phyloP scores from a whole-genome alignment of 2,888 invertebrate species.

The Acholoe squamosa region DNA sequence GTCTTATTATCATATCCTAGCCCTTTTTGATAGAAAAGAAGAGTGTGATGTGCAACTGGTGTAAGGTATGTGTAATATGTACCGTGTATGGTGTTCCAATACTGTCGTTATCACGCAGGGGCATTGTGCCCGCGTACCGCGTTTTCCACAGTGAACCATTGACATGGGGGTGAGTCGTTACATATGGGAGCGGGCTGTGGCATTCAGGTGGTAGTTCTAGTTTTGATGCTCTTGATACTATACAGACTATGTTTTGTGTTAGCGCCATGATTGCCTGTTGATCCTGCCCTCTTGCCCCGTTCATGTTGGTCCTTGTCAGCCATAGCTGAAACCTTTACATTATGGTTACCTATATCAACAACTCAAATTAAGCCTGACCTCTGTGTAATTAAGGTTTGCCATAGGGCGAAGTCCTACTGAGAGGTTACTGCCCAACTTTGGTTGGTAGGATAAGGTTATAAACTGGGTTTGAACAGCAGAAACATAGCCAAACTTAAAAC shows the following conservation, averaged over 20 bases:
- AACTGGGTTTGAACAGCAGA: too few species aligned
- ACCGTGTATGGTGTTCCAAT: conserved; percentile 28
- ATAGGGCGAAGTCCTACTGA: too few species aligned
- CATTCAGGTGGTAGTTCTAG: background rate
- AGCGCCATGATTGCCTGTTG: background rate
- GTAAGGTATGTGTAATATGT: conserved; percentile 20
- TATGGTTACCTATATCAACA: too few species aligned
- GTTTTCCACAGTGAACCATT: background rate
- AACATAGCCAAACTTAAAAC: too few species aligned
- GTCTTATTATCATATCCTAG: background rate
- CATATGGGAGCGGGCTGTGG: background rate
- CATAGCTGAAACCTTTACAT: too few species aligned
- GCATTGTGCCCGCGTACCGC: too few species aligned
- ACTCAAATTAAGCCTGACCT: too few species aligned
- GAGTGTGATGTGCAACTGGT: conserved; percentile 39
- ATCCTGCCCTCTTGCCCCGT: too few species aligned
- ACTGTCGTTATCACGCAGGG: background rate
- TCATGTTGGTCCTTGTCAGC: too few species aligned
- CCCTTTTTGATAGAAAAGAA: background rate
- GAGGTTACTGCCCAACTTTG: too few species aligned
- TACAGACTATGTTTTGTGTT: background rate
- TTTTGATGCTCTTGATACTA: background rate
- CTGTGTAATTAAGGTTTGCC: too few species aligned
- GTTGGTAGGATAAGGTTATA: too few species aligned
- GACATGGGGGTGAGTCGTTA: conserved; percentile 8